phyloP scores from a whole-genome alignment of 2,888 invertebrate species.

The Iselma pallidipennis region DNA sequence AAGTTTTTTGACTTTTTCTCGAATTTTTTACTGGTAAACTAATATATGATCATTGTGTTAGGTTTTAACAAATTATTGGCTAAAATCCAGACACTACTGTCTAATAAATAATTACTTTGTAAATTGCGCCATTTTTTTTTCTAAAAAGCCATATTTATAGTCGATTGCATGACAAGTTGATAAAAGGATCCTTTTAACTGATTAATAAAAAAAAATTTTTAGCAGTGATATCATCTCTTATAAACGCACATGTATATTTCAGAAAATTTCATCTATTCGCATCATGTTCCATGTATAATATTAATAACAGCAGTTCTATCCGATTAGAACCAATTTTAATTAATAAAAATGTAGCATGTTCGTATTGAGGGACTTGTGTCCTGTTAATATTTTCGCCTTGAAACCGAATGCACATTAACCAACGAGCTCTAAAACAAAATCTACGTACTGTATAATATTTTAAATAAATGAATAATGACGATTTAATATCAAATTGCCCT shows the following conservation, averaged over 20 bases:
- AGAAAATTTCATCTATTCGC: no score
- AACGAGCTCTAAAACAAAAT: not conserved
- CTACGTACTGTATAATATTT: not conserved
- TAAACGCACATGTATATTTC: not conserved
- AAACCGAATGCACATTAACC: not conserved
- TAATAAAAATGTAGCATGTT: not conserved
- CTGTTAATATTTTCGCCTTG: not conserved
- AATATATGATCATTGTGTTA: no score
- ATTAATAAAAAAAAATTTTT: not conserved
- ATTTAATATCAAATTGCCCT: not conserved
- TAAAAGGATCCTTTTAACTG: no score
- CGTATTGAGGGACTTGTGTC: not conserved
- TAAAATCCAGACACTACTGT: no score
- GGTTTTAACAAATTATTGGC: no score
- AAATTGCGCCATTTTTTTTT: no score
- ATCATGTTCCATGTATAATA: no score
- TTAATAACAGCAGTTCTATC: slow-evolving; percentile 18
- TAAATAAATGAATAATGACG: not conserved
- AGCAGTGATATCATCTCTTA: not conserved
- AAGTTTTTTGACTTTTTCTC: no score
- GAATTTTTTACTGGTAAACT: no score
- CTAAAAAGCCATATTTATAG: no score
- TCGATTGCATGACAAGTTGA: no score
- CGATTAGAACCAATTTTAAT: slow-evolving; percentile 18
- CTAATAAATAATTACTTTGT: no score